These are phyloP conservation scores for Cephus spinipes DNA, from an alignment of 2,888 invertebrate genomes.

Conservation along the genomic window DNA sequence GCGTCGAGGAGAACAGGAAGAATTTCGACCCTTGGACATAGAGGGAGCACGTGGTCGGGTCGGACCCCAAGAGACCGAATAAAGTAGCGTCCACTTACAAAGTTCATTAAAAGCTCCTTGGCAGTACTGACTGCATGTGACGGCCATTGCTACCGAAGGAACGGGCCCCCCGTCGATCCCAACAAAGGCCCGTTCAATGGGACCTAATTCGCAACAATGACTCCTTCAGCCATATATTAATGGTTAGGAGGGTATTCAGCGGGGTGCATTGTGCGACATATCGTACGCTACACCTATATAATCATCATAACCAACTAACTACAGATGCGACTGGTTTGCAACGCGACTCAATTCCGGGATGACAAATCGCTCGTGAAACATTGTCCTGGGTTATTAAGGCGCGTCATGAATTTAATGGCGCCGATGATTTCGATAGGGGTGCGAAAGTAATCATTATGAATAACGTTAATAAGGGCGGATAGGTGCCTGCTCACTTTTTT, in stretches of 20 bases:
- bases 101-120: constrained; percentile 7
- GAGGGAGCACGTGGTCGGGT: too few species aligned
- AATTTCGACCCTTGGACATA: too few species aligned
- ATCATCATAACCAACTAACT: constrained; percentile 3
- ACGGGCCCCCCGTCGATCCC: constrained; percentile 43
- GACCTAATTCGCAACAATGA: constrained; percentile 63
- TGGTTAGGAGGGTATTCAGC: constrained; percentile 45
- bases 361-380: constrained; percentile 52
- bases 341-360: constrained; percentile 57
- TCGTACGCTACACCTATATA: constrained; percentile 18
- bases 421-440: constrained; percentile 51
- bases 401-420: constrained; percentile 55
- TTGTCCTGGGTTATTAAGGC: constrained; percentile 53
- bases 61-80: background rate
- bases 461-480: constrained; percentile 31
- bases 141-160: constrained; percentile 7
- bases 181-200: constrained; percentile 57
- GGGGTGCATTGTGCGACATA: constrained; percentile 26
- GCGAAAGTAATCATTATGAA: constrained; percentile 48
- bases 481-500: constrained; percentile 9
- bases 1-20: too few species aligned
- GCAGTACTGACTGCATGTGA: background rate
- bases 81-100: constrained; percentile 9
- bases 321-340: constrained; percentile 17
- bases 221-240: constrained; percentile 56